Evolutionary conservation across 2,113 vertebrate genomes (phyloP), one percentile per base, ranked within the genome.

Genomic region (Corythoichthys intestinalis): DNA sequence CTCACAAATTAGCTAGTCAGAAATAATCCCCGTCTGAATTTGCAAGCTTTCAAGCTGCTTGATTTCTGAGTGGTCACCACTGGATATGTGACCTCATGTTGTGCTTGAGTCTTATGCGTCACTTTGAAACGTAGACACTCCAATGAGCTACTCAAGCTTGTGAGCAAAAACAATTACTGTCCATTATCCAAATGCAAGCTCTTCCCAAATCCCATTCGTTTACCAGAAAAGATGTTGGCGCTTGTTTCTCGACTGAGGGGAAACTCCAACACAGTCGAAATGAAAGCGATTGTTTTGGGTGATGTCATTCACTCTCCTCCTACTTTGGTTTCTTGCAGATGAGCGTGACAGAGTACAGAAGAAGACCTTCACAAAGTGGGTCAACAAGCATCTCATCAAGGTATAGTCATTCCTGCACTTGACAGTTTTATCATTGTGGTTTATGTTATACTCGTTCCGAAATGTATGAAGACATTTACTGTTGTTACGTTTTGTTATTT

Each of bases 381-480:
- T 98, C 92, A 99, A 99, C 91, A 99, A 99, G 75, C 97, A 99
- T 90, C 93, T 99, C 88, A 99, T 99, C 92, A 99, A 98, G 95
- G 97, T 99, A 89, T 62, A 67, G 10, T 50, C 46, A 2, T 49
- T 9, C n/a, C 2, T 20, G 6, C 50, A 20, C 17, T 2, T 8
- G 17, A 2, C 17, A 2, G 17, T 2, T 53, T 53, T 17, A 53
- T 17, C 5, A 50, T 17, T 1, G 13, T 14, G 14, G 3, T 50
- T 11, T 4, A 15, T 15, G 4, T 15, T 50, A 15, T 4, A 15
- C 49, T 50, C 9, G 11, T 48, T 17, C 6, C 17, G 0, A 50
- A 50, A 50, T 15, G 6, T 3, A 4, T 4, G 1, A 50, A 50
- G 14, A 17, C 14, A 28, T 28, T 28, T 28, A 28, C 20, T 28